Evolutionary conservation across 2,797 vertebrate genomes (phyloP).

Genomic region (Acestrorhynchus altus): DNA sequence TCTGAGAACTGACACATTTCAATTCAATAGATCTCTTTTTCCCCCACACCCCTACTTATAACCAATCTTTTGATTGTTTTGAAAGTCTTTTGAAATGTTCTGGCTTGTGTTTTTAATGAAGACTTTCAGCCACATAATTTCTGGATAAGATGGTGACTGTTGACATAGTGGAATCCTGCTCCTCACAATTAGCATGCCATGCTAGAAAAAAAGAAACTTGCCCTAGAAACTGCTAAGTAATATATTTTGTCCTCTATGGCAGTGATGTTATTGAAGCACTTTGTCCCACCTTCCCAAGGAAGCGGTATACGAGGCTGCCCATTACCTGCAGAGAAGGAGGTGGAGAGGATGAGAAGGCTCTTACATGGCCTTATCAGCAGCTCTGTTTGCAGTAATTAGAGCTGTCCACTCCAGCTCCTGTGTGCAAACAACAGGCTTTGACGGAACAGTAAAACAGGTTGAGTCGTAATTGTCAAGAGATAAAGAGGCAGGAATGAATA

Average conservation of each 20-base stretch:
- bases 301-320: background rate
- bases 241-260: background rate
- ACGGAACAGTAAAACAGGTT: constrained; percentile 10
- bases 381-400: constrained; percentile 46
- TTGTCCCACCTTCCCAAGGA: background rate
- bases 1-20: no score
- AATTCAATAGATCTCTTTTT: no score
- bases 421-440: constrained; percentile 32
- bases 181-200: background rate
- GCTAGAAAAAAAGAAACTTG: background rate
- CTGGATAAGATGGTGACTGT: no score
- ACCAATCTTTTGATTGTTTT: background rate
- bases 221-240: background rate
- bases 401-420: constrained; percentile 5
- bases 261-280: background rate
- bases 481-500: constrained; percentile 15
- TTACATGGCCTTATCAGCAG: constrained; percentile 19
- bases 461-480: constrained; percentile 27
- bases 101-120: no score
- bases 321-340: background rate
- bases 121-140: no score
- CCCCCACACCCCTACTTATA: no score
- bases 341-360: background rate
- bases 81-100: no score
- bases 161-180: background rate